Conservation (phyloP, 2,888 invertebrate species). For the Leptopterna dolabrata region DNA sequence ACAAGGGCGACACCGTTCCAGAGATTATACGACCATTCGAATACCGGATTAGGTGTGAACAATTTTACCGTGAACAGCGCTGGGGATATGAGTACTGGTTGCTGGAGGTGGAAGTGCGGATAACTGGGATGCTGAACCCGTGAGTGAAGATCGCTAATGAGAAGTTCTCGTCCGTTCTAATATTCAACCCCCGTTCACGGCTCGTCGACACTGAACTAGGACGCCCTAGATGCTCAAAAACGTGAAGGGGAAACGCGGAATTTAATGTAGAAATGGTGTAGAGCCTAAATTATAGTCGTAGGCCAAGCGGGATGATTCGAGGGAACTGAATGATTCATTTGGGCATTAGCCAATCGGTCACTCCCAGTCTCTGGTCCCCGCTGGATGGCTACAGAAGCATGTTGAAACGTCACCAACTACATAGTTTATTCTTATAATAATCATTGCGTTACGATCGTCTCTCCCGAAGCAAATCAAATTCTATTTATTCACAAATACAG, state of each 20-base stretch:
- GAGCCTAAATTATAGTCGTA: not conserved
- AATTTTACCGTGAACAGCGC: no score
- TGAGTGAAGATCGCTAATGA: not conserved
- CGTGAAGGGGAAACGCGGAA: not conserved
- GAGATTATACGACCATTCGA: no score
- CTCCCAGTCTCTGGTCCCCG: not conserved
- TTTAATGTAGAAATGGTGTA: conserved; percentile 3
- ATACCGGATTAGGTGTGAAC: no score
- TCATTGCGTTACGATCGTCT: no score
- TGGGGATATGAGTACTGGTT: no score
- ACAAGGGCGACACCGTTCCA: no score
- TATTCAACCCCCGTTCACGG: not conserved
- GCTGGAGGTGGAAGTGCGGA: no score
- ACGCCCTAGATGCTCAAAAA: not conserved
- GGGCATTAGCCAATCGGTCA: not conserved
- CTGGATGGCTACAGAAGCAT: not conserved
- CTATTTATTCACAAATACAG: no score
- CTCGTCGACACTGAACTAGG: not conserved
- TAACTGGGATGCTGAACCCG: not conserved
- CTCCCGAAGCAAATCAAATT: no score
- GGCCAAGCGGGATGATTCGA: not conserved
- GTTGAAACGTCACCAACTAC: not conserved
- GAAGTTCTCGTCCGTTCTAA: not conserved
- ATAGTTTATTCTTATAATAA: no score
- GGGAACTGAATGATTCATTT: not conserved